Evolutionary conservation across 2,113 vertebrate species (phyloP).

Genomic region (Anoura caudifer): DNA sequence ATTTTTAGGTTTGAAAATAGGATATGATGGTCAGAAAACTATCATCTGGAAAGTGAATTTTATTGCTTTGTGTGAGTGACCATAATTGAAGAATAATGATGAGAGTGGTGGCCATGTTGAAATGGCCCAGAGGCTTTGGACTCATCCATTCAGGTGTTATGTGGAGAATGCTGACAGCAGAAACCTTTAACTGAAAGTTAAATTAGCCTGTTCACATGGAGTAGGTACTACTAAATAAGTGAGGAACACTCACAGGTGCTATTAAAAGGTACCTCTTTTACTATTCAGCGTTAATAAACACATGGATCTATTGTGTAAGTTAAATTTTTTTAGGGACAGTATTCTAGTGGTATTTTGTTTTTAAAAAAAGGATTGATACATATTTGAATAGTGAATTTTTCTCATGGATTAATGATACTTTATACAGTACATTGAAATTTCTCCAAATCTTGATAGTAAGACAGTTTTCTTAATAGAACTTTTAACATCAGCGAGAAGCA

Average conservation of each 20-base stretch:
- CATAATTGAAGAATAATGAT: neutral
- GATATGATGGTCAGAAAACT: neutral
- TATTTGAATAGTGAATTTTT: neutral
- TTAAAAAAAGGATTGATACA: neutral
- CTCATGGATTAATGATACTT: neutral
- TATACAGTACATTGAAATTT: neutral
- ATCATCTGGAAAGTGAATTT: neutral
- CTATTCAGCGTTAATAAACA: neutral
- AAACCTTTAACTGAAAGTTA: neutral
- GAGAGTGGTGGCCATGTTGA: neutral
- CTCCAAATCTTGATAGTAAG: neutral
- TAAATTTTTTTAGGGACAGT: neutral
- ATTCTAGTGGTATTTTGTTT: neutral
- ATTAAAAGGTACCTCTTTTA: neutral
- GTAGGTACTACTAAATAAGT: neutral
- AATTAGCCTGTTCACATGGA: neutral
- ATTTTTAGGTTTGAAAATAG: constrained; percentile 20
- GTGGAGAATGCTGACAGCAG: neutral
- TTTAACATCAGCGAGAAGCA: neutral
- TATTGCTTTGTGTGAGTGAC: neutral
- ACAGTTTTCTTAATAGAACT: neutral
- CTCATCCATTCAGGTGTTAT: neutral
- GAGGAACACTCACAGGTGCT: neutral
- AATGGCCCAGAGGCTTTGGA: neutral
- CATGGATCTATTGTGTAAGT: neutral